Evolutionary conservation across 92 coral and sea anemone species (phyloP).

Genomic region (Porites lobata): DNA sequence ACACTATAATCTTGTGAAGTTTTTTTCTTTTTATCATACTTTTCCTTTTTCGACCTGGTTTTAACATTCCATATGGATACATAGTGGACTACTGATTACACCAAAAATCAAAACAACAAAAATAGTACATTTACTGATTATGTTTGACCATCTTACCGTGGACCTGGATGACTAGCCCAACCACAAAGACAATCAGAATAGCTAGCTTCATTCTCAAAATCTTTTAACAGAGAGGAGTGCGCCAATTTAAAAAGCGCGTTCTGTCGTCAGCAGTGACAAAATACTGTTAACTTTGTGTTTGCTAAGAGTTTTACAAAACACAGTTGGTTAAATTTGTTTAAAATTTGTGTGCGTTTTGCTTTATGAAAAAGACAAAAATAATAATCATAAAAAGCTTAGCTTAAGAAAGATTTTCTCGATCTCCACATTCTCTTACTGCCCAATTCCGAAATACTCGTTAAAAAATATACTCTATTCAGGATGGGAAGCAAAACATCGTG

Average conservation of each 20-base stretch:
- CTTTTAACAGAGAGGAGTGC: not conserved
- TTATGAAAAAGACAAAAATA: not conserved
- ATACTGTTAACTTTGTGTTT: not conserved
- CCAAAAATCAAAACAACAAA: no score
- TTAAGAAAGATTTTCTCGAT: not conserved
- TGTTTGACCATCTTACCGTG: slow-evolving; percentile 10
- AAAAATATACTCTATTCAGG: no score
- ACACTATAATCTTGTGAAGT: no score
- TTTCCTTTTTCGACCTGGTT: no score
- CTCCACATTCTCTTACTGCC: no score
- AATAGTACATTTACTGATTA: not conserved
- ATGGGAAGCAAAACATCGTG: no score
- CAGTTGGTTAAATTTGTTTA: not conserved
- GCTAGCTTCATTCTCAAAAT: slow-evolving; percentile 8
- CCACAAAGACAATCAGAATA: not conserved
- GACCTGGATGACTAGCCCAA: not conserved
- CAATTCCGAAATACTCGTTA: no score
- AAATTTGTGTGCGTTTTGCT: not conserved
- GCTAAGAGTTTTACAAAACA: not conserved
- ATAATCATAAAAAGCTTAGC: not conserved
- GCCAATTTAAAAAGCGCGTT: not conserved
- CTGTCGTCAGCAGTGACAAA: not conserved
- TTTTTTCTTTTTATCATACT: no score
- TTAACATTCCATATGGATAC: no score
- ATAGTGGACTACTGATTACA: no score